Evolutionary conservation across 2,797 vertebrate genomes (phyloP).

Genomic region (Phalanger gymnotis): DNA sequence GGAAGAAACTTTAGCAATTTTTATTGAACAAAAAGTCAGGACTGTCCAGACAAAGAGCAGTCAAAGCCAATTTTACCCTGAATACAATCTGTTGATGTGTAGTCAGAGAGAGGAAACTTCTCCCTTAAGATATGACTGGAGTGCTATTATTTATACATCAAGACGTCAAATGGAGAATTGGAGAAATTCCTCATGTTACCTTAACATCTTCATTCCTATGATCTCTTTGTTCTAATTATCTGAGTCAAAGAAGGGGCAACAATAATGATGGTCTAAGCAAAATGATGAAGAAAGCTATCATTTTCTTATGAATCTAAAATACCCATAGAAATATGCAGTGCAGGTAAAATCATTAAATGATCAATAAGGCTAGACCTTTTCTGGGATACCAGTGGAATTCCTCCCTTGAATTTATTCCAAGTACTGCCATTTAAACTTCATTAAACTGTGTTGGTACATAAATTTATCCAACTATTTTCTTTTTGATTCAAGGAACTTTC

Average conservation of each 20-base stretch:
- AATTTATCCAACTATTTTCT: background rate
- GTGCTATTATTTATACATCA: background rate
- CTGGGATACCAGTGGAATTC: background rate
- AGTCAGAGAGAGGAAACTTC: background rate
- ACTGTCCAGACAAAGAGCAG: background rate
- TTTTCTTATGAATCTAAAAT: background rate
- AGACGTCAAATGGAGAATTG: background rate
- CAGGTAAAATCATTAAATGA: background rate
- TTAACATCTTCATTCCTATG: background rate
- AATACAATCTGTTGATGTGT: background rate
- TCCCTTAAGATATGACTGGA: background rate
- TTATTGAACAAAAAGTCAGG: background rate
- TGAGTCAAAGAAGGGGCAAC: background rate
- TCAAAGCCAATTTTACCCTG: background rate
- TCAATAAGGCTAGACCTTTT: background rate
- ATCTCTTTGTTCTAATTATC: background rate
- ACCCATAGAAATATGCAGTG: background rate
- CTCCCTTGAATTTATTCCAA: background rate
- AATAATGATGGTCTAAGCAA: background rate
- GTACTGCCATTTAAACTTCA: background rate
- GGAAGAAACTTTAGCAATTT: background rate
- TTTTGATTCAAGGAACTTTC: background rate
- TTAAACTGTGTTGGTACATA: background rate
- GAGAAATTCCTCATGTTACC: too few species aligned
- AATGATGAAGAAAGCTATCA: background rate